A percentile compares a stretch with the other conserved stretches of the same genome.
phyloP scores from a whole-genome alignment of 1,140 invertebrate genomes.

The Cardiocondyla obscurior region DNA sequence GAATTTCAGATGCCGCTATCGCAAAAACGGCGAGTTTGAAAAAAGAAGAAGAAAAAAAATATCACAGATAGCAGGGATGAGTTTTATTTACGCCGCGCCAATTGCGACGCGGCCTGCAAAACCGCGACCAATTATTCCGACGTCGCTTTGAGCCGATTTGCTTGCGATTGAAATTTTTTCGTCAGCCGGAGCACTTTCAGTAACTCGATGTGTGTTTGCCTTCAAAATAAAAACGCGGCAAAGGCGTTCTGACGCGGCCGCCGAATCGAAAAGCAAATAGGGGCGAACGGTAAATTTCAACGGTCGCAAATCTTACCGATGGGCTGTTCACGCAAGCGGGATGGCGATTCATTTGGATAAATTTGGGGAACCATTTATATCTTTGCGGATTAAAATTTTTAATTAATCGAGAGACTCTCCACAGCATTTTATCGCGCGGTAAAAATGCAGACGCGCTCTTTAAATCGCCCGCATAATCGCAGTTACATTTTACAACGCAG shows the following conservation, averaged over 20 bases:
- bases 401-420: not conserved
- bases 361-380: not conserved
- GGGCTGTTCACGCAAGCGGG: no score
- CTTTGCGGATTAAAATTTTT: not conserved
- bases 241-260: not conserved
- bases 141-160: not conserved
- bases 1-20: not conserved
- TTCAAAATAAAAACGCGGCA: constrained; percentile 14
- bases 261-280: not conserved
- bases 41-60: no score
- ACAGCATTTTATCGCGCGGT: not conserved
- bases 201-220: not conserved
- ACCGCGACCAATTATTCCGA: not conserved
- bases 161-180: not conserved
- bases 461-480: constrained; percentile 24
- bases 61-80: not conserved
- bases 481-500: not conserved
- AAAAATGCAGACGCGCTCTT: not conserved
- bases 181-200: not conserved
- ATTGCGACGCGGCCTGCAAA: not conserved
- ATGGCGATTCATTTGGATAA: not conserved
- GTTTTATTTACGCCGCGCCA: constrained; percentile 25
- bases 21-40: not conserved
- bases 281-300: not conserved
- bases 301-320: not conserved